Conservation (phyloP, 2,888 invertebrate genomes). For the Phaedon cochleariae region DNA sequence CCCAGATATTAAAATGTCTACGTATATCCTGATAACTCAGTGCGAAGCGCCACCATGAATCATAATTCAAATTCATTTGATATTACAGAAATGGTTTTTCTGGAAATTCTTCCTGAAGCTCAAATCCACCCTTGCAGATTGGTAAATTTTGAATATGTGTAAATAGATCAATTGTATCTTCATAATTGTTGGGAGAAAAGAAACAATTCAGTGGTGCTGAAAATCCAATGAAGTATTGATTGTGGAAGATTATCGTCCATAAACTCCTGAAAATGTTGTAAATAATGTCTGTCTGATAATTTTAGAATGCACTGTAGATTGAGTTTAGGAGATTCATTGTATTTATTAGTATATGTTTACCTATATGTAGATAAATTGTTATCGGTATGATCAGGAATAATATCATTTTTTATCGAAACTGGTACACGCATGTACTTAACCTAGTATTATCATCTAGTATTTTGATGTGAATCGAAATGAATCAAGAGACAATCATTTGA, state of each 20-base stretch:
- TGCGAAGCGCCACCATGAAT: too few species aligned
- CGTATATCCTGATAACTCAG: too few species aligned
- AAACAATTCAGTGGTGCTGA: neutral
- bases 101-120: neutral
- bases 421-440: too few species aligned
- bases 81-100: neutral
- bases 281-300: conserved; percentile 48
- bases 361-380: conserved; percentile 53
- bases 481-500: conserved; percentile 14
- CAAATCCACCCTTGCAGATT: neutral
- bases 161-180: neutral
- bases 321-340: conserved; percentile 48
- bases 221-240: conserved; percentile 4
- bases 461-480: neutral
- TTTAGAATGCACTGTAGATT: conserved; percentile 45
- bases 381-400: conserved; percentile 38
- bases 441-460: neutral
- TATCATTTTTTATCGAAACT: conserved; percentile 15
- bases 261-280: conserved; percentile 38
- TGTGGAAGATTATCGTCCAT: conserved; percentile 37
- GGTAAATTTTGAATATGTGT: neutral
- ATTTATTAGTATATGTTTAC: conserved; percentile 53
- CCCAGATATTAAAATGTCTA: too few species aligned
- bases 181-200: neutral
- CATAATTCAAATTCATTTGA: too few species aligned